Conservation (phyloP, 2,888 invertebrate species). For the Drosophila picticornis region DNA sequence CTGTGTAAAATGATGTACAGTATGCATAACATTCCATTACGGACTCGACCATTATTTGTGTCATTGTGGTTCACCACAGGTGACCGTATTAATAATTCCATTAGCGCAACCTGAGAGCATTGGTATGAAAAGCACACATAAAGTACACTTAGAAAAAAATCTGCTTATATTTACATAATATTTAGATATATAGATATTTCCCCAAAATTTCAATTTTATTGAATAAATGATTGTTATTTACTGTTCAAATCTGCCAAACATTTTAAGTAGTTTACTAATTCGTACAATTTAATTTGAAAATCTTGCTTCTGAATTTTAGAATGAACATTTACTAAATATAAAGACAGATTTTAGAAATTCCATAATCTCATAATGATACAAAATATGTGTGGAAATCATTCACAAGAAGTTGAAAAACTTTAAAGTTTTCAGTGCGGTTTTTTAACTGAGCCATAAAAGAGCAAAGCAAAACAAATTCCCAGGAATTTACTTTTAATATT, state of each 20-base stretch:
- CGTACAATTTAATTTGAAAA: background rate
- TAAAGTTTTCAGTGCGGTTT: background rate
- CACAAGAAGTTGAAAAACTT: background rate
- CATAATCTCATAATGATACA: background rate
- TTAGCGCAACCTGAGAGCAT: background rate
- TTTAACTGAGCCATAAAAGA: background rate
- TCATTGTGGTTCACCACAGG: conserved; percentile 25
- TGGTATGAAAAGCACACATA: background rate
- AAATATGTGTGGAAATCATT: background rate
- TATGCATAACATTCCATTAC: conserved; percentile 5
- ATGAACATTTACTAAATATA: background rate
- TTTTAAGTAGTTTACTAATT: background rate
- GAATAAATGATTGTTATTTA: background rate
- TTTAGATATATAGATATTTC: background rate
- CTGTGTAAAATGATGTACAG: background rate
- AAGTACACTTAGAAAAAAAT: background rate
- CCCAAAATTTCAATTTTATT: fast-evolving
- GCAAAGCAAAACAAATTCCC: background rate
- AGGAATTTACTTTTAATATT: conserved; percentile 1
- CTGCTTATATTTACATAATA: background rate
- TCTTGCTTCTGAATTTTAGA: background rate
- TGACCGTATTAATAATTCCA: conserved; percentile 28
- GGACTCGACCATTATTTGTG: conserved; percentile 10
- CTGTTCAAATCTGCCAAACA: background rate
- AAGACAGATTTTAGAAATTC: background rate